These are phyloP conservation scores for Corapipo altera DNA, from an alignment of 2,113 vertebrate species.

Conservation along the genomic window DNA sequence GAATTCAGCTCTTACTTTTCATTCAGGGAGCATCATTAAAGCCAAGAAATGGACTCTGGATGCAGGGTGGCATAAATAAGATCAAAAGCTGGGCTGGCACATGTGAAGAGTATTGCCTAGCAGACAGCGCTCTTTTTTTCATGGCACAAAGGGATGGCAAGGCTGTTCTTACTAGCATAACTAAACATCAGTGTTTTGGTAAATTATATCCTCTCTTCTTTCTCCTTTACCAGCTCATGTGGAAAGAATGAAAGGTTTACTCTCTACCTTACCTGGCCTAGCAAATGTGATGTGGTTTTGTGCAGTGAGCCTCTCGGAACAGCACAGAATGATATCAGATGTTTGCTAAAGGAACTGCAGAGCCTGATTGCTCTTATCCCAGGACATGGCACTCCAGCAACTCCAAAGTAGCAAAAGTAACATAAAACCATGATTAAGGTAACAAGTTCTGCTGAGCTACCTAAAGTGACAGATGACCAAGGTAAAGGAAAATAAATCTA, in stretches of 20 bases:
- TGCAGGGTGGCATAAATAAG: background rate
- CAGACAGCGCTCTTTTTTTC: background rate
- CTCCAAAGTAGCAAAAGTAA: background rate
- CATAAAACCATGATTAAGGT: background rate
- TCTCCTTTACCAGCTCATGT: background rate
- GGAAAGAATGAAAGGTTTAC: background rate
- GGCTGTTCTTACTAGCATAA: background rate
- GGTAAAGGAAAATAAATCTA: background rate
- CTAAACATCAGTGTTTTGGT: background rate
- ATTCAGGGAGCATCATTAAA: background rate
- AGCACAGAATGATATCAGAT: background rate
- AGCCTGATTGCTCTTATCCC: background rate
- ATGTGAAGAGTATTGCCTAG: background rate
- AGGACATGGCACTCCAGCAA: background rate
- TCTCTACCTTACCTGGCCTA: background rate
- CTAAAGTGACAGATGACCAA: background rate
- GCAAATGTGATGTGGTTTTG: background rate
- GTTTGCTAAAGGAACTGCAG: background rate
- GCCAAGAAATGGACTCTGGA: background rate
- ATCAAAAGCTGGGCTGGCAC: background rate
- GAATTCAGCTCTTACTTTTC: background rate
- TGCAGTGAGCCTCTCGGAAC: background rate
- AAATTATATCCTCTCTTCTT: background rate
- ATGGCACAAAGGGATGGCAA: background rate
- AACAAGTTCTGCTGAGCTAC: background rate